Evolutionary conservation across 1,140 invertebrate genomes (phyloP), one percentile per base, ranked within the genome.

Genomic region (Psix sp.): DNA sequence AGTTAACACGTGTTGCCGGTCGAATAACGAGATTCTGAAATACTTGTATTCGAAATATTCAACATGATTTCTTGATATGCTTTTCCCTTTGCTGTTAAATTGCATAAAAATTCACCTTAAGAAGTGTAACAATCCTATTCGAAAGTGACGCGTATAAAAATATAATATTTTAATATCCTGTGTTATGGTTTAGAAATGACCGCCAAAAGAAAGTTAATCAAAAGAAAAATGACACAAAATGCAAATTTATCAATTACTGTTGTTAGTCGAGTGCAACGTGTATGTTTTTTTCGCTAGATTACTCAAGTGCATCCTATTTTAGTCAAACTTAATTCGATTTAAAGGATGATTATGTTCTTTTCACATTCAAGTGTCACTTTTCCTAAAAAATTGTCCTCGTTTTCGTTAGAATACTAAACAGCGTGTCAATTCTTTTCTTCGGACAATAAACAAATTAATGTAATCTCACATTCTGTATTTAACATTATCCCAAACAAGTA

Each of bases 161-260:
- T 68, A 45, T 38, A 15, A 31, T 39, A 46, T 48, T 60, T 46
- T 35, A 70, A 35, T n/a, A 39, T 36, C 24, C 31, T 24, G 14
- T 36, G 42, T 42, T 49, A 57, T 40, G 45, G 31, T 59, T 65
- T 45, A 72, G 59, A 63, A 65, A 63, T 66, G 42, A 43, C 48
- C 38, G n/a, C 16, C 40, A 40, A 51, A 57, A 35, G 63, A 74
- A 74, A 74, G 72, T 68, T 54, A 59, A 68, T 65, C 52, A 63
- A 31, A 74, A 74, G 49, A 68, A 68, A 74, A 68, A 63, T 65
- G 65, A 65, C 48, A 59, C 59, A n/a, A 51, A 68, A 66, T 74
- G 51, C 46, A 68, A 74, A 74, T 65, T 52, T 45, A 59, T 52
- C 51, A 21, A 68, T 74, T 68, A 68, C 52, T 68, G 48, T 63